Conservation (phyloP, 2,113 vertebrate species). For the Dicrurus megarhynchus region DNA sequence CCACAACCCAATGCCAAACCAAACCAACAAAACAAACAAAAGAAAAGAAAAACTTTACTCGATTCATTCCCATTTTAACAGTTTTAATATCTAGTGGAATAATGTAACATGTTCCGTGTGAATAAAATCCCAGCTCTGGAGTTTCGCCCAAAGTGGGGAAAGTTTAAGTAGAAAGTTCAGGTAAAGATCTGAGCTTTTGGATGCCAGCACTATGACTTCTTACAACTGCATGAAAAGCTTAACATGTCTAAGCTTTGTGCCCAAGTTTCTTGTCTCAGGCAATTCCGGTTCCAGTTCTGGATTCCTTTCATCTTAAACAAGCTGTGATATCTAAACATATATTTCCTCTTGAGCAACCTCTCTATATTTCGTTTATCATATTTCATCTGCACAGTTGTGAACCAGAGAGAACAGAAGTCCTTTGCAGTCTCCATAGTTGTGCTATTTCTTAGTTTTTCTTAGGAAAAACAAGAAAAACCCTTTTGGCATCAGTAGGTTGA, state of each 20-base stretch:
- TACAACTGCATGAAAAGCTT: neutral
- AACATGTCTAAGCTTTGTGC: neutral
- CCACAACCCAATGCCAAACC: neutral
- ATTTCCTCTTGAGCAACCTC: slow-evolving; percentile 29
- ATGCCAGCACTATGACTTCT: neutral
- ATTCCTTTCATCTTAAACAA: slow-evolving; percentile 10
- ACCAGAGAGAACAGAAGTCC: neutral
- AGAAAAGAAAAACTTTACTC: neutral
- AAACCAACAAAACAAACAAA: neutral
- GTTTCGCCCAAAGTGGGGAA: neutral
- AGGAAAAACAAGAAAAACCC: neutral
- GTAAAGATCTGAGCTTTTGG: neutral
- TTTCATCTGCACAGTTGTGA: neutral
- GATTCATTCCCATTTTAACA: neutral
- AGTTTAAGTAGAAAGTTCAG: neutral
- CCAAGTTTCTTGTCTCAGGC: neutral
- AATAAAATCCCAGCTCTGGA: neutral
- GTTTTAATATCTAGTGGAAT: neutral
- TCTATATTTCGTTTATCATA: neutral
- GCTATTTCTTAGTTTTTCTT: neutral
- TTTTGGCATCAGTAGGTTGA: slow-evolving; percentile 34
- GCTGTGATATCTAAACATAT: slow-evolving; percentile 6
- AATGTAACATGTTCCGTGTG: neutral
- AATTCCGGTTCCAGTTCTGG: neutral
- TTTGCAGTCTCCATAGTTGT: neutral